A percentile compares a stretch with the other conserved stretches of the same genome.
These are phyloP conservation scores for Arothron firmamentum DNA, from an alignment of 2,113 vertebrate genomes.

Conservation along the genomic window DNA sequence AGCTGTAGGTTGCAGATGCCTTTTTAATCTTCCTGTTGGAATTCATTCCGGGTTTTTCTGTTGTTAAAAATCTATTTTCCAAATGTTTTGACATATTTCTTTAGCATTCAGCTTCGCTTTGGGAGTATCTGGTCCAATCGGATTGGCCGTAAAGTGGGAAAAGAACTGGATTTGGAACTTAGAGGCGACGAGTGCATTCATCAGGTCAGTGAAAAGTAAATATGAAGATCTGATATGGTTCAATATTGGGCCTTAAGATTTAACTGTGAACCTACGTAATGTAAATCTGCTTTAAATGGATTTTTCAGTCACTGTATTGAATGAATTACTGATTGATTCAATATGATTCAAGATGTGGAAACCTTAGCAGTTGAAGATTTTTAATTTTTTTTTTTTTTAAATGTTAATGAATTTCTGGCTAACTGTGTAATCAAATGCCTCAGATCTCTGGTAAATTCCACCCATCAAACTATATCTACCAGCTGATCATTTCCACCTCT, in stretches of 20 bases:
- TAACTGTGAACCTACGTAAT: too few species aligned
- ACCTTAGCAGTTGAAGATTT: background rate
- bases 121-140: conserved; percentile 1
- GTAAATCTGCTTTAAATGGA: too few species aligned
- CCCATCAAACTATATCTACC: conserved; percentile 27
- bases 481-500: conserved; percentile 44
- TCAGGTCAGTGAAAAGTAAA: conserved; percentile 31
- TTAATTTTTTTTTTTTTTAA: background rate
- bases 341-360: too few species aligned
- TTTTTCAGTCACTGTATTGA: too few species aligned
- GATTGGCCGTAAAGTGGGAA: fast-evolving
- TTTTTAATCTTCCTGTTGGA: background rate
- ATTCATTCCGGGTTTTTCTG: too few species aligned
- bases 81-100: background rate
- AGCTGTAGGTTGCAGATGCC: too few species aligned
- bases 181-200: conserved; percentile 21
- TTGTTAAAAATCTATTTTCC: background rate
- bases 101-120: conserved; percentile 37
- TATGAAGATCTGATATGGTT: too few species aligned
- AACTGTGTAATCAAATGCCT: background rate
- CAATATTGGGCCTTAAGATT: background rate
- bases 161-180: background rate
- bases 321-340: too few species aligned
- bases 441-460: conserved; percentile 53
- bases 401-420: background rate